phyloP scores from a whole-genome alignment of 2,888 invertebrate species.

The Volucella zonaria region DNA sequence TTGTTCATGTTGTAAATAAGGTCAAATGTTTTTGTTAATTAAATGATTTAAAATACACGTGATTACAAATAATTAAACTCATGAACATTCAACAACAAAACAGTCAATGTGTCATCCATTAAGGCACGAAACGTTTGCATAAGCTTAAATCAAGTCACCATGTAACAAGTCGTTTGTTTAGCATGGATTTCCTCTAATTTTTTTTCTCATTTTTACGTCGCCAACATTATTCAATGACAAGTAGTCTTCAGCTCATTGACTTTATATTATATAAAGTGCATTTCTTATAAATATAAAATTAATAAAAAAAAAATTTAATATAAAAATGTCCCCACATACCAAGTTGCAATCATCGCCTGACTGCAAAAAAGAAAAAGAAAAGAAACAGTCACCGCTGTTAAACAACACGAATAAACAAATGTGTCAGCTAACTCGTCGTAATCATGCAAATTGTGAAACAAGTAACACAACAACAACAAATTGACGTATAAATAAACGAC shows the following conservation, averaged over 20 bases:
- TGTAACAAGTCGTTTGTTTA: too few relatives aligned
- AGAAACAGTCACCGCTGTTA: background rate
- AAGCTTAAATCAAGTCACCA: too few relatives aligned
- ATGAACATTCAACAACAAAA: too few relatives aligned
- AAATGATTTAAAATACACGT: too few relatives aligned
- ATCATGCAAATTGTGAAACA: conserved; percentile 33
- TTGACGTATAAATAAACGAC: background rate
- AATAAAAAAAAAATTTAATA: background rate
- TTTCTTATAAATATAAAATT: too few relatives aligned
- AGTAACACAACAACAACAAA: conserved; percentile 11
- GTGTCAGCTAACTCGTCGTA: conserved; percentile 13
- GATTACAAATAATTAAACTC: too few relatives aligned
- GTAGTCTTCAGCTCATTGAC: conserved; percentile 6
- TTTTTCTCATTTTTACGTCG: too few relatives aligned
- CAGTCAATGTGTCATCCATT: too few relatives aligned
- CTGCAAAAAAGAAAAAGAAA: background rate
- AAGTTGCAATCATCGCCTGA: background rate
- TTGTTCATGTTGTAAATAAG: too few relatives aligned
- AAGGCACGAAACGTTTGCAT: too few relatives aligned
- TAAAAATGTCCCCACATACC: conserved; percentile 4
- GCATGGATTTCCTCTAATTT: too few relatives aligned
- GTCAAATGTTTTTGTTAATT: too few relatives aligned
- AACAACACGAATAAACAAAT: conserved; percentile 25
- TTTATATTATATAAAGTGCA: background rate
- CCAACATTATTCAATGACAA: background rate